phyloP scores from a whole-genome alignment of 1,140 invertebrate species.

The Thaumatotibia leucotreta region DNA sequence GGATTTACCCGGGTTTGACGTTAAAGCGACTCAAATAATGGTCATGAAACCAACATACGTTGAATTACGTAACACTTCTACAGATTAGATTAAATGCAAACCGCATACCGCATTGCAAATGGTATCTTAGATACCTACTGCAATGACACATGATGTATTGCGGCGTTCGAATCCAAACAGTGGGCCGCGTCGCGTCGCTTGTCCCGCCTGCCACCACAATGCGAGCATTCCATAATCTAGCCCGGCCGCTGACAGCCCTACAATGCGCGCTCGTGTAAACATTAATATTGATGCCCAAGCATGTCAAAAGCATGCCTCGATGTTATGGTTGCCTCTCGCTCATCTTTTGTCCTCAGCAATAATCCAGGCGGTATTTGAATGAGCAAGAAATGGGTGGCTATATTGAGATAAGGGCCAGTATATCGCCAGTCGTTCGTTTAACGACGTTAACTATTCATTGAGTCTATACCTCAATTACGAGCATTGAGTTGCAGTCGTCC shows the following conservation, averaged over 20 bases:
- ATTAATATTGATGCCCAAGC: slow-evolving; percentile 4
- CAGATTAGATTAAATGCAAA: neutral
- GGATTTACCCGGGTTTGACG: no score
- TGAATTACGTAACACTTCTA: no score
- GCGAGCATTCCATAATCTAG: slow-evolving; percentile 4
- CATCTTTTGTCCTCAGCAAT: neutral
- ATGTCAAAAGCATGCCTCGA: neutral
- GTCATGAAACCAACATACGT: no score
- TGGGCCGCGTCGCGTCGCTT: neutral
- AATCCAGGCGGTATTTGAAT: neutral
- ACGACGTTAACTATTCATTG: no score
- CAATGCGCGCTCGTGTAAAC: slow-evolving; percentile 6
- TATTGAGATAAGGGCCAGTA: neutral
- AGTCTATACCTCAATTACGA: no score
- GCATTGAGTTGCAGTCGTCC: no score
- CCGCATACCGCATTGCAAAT: no score
- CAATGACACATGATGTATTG: neutral
- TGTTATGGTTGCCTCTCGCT: neutral
- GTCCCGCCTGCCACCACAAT: slow-evolving; percentile 1
- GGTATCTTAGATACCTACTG: no score
- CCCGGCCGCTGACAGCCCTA: neutral
- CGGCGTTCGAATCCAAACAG: neutral
- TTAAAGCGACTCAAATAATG: no score
- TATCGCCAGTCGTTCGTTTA: neutral
- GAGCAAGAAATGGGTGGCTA: neutral